Base-by-base conservation (phyloP, 2,888 invertebrate genomes). In the Cataglyphis albicans region DNA sequence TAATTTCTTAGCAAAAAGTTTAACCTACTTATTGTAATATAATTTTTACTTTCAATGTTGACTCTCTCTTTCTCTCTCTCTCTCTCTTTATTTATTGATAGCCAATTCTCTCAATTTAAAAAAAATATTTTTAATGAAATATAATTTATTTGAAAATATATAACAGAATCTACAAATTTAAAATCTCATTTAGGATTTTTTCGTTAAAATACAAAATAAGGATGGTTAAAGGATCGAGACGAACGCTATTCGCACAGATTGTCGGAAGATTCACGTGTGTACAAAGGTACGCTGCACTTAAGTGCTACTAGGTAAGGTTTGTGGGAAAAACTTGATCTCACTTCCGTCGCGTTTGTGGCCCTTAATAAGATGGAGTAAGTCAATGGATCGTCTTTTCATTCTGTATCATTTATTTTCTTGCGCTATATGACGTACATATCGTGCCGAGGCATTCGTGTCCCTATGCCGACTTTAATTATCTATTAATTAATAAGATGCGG, bases 311-410 rank as follows among this genome's bases (percentile, higher is more conserved):
- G 12, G 18, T 32, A 67, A 57, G 83, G 52, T 72, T 74, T 63
- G 81, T 81, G 85, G 81, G 87, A 88, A 86, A 88, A 88, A 88
- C 86, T 88, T 84, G 88, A 87, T 85, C 76, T 52, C 78, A 84
- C 86, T 88, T 88, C 88, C 88, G 86, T 86, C 84, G 52, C 52
- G 85, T 67, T 65, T 57, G 10, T 32, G 5, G 63, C 44, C 82
- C 52, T 81, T 81, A 81, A 75, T 81, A 52, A 81, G 75, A 75
- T 75, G 61, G 10, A 74, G 25, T 29, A 75, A 61, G 61, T 35
- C 52, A 52, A 25, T 35, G 35, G 35, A 21, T 57, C 57, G 41
- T 18, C 32, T 32, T 21, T 78, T 57, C 41, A 21, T 10, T 7
- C 12, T 55, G 7, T 7, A 25, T 41, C 48, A 18, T 41, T 70